Percentiles rank a stretch among this genome's conserved stretches.
Evolutionary conservation across 2,113 vertebrate genomes (phyloP).

Genomic region (Pica pica): DNA sequence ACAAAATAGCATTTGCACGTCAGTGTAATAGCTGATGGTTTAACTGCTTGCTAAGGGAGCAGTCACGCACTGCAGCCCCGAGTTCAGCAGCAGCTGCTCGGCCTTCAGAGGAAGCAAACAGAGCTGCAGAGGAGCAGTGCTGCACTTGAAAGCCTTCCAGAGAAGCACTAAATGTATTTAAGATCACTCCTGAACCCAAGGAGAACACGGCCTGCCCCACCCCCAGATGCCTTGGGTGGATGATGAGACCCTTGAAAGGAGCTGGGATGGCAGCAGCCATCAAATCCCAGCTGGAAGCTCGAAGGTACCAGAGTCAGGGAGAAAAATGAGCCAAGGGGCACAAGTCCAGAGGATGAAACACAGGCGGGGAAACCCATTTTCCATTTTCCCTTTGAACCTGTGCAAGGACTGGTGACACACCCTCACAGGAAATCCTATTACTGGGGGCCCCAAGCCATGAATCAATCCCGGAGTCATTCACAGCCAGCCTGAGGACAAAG

Average conservation of each 20-base stretch:
- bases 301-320: rapidly evolving
- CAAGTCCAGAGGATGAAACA: background rate
- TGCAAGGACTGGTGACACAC: background rate
- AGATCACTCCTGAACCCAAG: background rate
- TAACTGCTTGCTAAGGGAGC: background rate
- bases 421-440: background rate
- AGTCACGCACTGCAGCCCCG: background rate
- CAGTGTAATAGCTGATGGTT: background rate
- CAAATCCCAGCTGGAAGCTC: background rate
- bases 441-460: background rate
- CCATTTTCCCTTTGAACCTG: background rate
- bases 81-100: background rate
- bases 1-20: background rate
- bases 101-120: background rate
- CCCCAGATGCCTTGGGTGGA: background rate
- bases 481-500: background rate
- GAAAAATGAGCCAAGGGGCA: background rate
- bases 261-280: background rate
- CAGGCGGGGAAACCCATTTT: background rate
- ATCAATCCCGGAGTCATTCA: background rate
- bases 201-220: background rate
- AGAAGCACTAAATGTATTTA: background rate
- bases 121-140: background rate
- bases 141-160: background rate
- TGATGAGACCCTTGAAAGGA: background rate